phyloP scores from a whole-genome alignment of 2,797 vertebrate species.

The Pogoniulus pusillus region DNA sequence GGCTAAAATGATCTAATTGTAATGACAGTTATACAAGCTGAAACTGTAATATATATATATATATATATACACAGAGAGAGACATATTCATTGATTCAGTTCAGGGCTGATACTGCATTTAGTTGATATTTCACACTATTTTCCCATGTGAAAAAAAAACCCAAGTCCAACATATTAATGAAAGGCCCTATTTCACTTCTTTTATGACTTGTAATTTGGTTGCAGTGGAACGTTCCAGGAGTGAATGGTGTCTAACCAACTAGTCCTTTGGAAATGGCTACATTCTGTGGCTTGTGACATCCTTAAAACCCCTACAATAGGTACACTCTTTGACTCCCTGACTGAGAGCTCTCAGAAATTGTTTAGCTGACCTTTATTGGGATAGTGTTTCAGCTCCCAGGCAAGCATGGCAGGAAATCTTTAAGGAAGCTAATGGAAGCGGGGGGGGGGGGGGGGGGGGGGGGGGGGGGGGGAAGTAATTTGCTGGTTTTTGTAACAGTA shows the following conservation, averaged over 20 bases:
- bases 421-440: no score
- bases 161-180: neutral
- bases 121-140: neutral
- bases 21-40: neutral
- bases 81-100: neutral
- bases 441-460: no score
- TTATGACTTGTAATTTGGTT: neutral
- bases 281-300: neutral
- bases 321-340: neutral
- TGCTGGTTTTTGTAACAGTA: neutral
- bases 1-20: neutral
- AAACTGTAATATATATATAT: neutral
- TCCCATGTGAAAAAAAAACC: neutral
- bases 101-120: neutral
- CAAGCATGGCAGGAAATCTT: neutral
- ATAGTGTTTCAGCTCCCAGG: neutral
- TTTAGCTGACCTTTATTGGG: neutral
- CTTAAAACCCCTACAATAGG: neutral
- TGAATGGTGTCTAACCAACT: neutral
- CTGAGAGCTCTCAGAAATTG: neutral
- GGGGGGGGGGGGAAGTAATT: no score
- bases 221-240: neutral
- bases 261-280: slow-evolving; percentile 7
- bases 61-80: neutral
- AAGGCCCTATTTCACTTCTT: neutral